A percentile compares a stretch with the other conserved stretches of the same genome.
Evolutionary conservation across 2,888 invertebrate genomes (phyloP).

Genomic region (Drosophila barbarae): DNA sequence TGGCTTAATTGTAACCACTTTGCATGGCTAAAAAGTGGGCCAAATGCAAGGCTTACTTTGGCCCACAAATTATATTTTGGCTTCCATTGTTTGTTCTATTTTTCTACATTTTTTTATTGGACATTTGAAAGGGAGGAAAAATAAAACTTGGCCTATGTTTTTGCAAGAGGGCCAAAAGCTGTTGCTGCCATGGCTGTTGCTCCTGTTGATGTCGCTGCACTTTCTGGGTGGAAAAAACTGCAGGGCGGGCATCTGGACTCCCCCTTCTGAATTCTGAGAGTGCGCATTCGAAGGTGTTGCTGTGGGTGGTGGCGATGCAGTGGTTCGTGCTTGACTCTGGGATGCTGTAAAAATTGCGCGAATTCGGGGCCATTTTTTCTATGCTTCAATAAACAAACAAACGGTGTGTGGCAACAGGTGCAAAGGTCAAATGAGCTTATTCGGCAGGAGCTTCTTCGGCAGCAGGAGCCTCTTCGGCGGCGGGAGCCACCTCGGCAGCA

Average conservation of each 20-base stretch:
- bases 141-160: slow-evolving; percentile 18
- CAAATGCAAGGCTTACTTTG: slow-evolving; percentile 22
- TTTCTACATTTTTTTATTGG: slow-evolving; percentile 20
- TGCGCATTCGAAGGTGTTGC: slow-evolving; percentile 35
- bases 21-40: slow-evolving; percentile 29
- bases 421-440: slow-evolving; percentile 12
- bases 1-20: slow-evolving; percentile 27
- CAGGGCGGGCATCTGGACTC: slow-evolving; percentile 14
- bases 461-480: slow-evolving; percentile 6
- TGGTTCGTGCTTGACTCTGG: background rate
- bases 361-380: slow-evolving; percentile 33
- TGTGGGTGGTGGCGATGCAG: background rate
- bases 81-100: slow-evolving; percentile 23
- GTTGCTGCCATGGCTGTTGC: slow-evolving; percentile 26
- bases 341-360: slow-evolving; percentile 20
- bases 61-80: slow-evolving; percentile 31
- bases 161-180: slow-evolving; percentile 23
- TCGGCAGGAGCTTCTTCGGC: slow-evolving; percentile 19
- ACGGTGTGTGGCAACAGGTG: slow-evolving; percentile 56
- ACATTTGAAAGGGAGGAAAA: slow-evolving; percentile 11
- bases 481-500: background rate
- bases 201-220: slow-evolving; percentile 25
- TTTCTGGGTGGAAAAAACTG: slow-evolving; percentile 23
- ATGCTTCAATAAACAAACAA: slow-evolving; percentile 46
- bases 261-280: slow-evolving; percentile 25